Base-by-base conservation (phyloP, 2,113 vertebrate species). In the Nannobrachium achirus region DNA sequence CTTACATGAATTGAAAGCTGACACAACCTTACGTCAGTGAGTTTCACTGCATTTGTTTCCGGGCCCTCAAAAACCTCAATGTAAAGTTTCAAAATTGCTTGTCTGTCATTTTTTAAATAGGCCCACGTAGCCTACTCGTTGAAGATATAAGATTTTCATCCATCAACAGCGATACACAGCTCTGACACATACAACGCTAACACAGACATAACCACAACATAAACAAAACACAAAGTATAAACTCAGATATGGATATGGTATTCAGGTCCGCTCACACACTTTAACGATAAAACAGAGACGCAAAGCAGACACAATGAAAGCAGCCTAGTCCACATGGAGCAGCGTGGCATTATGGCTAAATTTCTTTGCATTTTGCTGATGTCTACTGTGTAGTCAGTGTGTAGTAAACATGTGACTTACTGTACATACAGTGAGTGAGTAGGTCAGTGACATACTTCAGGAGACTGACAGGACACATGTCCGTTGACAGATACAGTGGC, bases 221-320 rank as follows among this genome's bases (percentile, higher is more conserved):
- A 65, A n/a, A 38, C 61, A 19, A 33, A 33, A 68, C 50, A 13
- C 13, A 40, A 65, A 70, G 41, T 42, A 57, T 62, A 69, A 63
- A 75, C 75, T 80, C 25, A 58, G 79, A 85, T 84, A 81, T 9
- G 13, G 51, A 33, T 33, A 33, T 33, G 25, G 25, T 33, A 33
- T 65, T 25, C 38, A 39, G 40, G 20, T 65, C 48, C 15, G 49
- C 16, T 18, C 18, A 15, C 16, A 66, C 41, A 53, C 25, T 33
- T 33, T 33, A 33, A 33, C 25, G 25, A 33, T 33, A 33, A 33
- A 33, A 4, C 69, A 57, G 58, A 61, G 61, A 48, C 74, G 62
- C 50, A 44, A 3, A 33, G 16, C 9, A 5, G 13, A 33, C 6
- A 5, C 25, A 33, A n/a, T n/a, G n/a, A n/a, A 33, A 33, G 25